These are phyloP conservation scores for Heterotis niloticus DNA, from an alignment of 2,113 vertebrate genomes.

Conservation along the genomic window DNA sequence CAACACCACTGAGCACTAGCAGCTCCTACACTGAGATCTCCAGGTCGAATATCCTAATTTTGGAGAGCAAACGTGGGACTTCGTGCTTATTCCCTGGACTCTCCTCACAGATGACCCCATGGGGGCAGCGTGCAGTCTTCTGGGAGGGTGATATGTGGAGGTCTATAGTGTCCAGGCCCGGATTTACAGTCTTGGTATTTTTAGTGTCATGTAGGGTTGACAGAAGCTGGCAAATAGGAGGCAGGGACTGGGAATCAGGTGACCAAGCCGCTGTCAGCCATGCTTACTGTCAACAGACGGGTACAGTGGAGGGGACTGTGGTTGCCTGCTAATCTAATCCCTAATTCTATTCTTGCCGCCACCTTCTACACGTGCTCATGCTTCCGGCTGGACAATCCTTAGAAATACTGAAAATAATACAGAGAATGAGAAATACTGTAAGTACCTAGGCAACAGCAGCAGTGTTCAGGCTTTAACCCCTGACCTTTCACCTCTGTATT, in stretches of 20 bases:
- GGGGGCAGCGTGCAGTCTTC: neutral
- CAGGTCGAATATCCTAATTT: neutral
- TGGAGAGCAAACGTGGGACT: neutral
- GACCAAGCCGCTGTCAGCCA: slow-evolving; percentile 33
- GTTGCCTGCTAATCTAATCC: slow-evolving; percentile 38
- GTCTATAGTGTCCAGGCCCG: neutral
- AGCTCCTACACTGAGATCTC: neutral
- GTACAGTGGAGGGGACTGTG: slow-evolving; percentile 22
- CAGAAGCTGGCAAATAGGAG: slow-evolving; percentile 33
- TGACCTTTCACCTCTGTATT: neutral
- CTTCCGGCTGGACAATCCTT: slow-evolving; percentile 3
- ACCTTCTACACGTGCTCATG: neutral
- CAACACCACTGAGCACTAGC: neutral
- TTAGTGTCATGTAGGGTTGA: slow-evolving; percentile 33
- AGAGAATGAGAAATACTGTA: slow-evolving; percentile 17
- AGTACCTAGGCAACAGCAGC: neutral
- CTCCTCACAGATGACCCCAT: neutral
- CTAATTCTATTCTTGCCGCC: neutral
- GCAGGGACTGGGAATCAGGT: slow-evolving; percentile 22
- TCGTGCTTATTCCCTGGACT: neutral
- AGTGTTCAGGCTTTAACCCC: neutral
- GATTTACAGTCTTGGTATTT: slow-evolving; percentile 30
- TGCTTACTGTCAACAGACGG: slow-evolving; percentile 33
- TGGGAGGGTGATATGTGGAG: slow-evolving; percentile 14
- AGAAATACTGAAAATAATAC: slow-evolving; percentile 5